These are phyloP conservation scores for Gymnobelideus leadbeateri DNA, from an alignment of 2,113 vertebrate species.

Conservation along the genomic window DNA sequence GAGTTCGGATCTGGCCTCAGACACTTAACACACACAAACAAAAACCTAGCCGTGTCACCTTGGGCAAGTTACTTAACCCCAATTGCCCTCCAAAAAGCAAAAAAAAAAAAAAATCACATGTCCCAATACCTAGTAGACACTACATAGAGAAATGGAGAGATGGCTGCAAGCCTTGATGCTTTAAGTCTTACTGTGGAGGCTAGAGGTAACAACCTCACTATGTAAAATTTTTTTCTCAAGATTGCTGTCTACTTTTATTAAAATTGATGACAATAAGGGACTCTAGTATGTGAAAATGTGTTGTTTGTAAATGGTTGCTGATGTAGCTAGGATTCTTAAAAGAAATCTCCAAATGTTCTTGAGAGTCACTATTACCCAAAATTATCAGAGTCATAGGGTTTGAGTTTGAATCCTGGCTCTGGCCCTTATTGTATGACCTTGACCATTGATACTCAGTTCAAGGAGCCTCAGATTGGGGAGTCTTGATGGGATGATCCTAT, in stretches of 20 bases:
- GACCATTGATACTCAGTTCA: neutral
- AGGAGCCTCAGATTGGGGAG: no score
- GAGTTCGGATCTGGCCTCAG: no score
- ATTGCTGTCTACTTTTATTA: constrained; percentile 1
- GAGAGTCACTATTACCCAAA: constrained; percentile 21
- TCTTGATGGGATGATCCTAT: neutral
- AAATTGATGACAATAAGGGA: neutral
- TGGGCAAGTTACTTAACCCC: no score
- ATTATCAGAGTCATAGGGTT: neutral
- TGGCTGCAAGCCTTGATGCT: constrained; percentile 19
- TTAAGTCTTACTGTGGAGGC: neutral
- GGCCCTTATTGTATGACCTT: neutral
- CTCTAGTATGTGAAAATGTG: neutral
- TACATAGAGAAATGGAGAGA: neutral
- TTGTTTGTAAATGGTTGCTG: neutral
- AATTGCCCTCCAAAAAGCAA: no score
- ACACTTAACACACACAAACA: no score
- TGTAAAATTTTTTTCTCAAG: neutral
- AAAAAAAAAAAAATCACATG: neutral
- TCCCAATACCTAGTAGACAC: constrained; percentile 24
- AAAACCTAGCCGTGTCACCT: no score
- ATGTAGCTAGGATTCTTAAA: neutral
- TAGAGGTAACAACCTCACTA: neutral
- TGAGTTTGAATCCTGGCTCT: neutral
- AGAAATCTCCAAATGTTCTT: constrained; percentile 42